Conservation (phyloP, 2,888 invertebrate species). For the Drosophila ustulata region DNA sequence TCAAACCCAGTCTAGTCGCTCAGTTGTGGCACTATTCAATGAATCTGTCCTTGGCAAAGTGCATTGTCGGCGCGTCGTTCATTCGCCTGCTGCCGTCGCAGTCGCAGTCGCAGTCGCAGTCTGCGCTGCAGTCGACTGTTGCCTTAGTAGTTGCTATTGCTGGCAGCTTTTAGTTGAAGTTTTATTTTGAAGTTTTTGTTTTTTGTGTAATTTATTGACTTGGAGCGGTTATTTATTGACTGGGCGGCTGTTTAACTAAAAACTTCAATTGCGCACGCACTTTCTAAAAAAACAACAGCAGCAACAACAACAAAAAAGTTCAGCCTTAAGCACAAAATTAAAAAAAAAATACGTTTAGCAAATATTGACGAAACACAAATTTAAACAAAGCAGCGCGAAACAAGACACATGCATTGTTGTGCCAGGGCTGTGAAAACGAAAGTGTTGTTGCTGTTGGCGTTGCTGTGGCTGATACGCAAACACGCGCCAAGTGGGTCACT, state of each 20-base stretch:
- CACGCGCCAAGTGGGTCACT: slow-evolving; percentile 77
- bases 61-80: slow-evolving; percentile 82
- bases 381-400: slow-evolving; percentile 57
- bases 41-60: slow-evolving; percentile 84
- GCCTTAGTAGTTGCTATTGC: slow-evolving; percentile 34
- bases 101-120: slow-evolving; percentile 21
- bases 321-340: slow-evolving; percentile 8
- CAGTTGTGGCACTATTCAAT: slow-evolving; percentile 79
- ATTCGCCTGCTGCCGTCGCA: slow-evolving; percentile 61
- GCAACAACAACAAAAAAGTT: neutral
- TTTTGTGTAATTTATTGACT: slow-evolving; percentile 77
- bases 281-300: slow-evolving; percentile 68
- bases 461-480: slow-evolving; percentile 58
- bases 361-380: slow-evolving; percentile 75
- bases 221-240: slow-evolving; percentile 71
- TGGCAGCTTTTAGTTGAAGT: slow-evolving; percentile 51
- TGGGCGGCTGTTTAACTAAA: slow-evolving; percentile 60
- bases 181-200: slow-evolving; percentile 14
- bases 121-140: slow-evolving; percentile 4
- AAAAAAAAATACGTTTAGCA: slow-evolving; percentile 43
- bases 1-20: slow-evolving; percentile 21
- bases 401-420: slow-evolving; percentile 71
- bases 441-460: slow-evolving; percentile 60
- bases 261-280: slow-evolving; percentile 76
- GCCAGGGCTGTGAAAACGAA: slow-evolving; percentile 71